phyloP scores from a whole-genome alignment of 2,888 invertebrate genomes.

The Sussaba pulchella region DNA sequence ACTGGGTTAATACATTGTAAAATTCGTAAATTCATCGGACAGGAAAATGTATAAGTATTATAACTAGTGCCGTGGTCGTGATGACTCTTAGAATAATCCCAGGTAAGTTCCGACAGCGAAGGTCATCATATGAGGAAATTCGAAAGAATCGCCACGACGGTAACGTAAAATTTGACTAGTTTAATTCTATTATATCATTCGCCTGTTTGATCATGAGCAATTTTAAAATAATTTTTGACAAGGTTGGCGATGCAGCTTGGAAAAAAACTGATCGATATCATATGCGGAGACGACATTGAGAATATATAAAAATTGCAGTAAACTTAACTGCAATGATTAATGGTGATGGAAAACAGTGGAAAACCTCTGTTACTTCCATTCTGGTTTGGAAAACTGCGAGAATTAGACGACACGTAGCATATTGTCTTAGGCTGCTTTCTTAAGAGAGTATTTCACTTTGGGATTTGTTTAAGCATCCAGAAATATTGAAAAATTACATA shows the following conservation, averaged over 20 bases:
- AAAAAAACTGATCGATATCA: constrained; percentile 5
- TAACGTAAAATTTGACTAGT: constrained; percentile 38
- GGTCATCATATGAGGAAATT: constrained; percentile 60
- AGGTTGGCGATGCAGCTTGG: background rate
- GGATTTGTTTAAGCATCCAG: no score
- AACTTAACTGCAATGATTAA: constrained; percentile 39
- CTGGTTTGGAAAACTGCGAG: no score
- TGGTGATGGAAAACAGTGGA: no score
- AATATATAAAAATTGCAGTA: constrained; percentile 60
- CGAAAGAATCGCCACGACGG: constrained; percentile 35
- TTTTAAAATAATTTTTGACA: constrained; percentile 13
- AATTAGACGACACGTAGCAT: constrained; percentile 59
- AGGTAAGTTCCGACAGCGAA: constrained; percentile 52
- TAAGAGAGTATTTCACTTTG: no score
- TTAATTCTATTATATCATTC: constrained; percentile 33
- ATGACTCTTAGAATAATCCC: constrained; percentile 25
- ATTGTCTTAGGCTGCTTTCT: constrained; percentile 5
- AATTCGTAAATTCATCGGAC: constrained; percentile 47
- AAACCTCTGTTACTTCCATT: no score
- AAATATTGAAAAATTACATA: no score
- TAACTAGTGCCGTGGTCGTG: constrained; percentile 5
- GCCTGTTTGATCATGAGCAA: background rate
- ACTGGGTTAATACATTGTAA: constrained; percentile 23
- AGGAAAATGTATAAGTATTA: constrained; percentile 21
- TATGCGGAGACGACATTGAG: constrained; percentile 13